Base-by-base conservation (phyloP, 92 coral and sea anemone genomes). In the Ricordea florida region DNA sequence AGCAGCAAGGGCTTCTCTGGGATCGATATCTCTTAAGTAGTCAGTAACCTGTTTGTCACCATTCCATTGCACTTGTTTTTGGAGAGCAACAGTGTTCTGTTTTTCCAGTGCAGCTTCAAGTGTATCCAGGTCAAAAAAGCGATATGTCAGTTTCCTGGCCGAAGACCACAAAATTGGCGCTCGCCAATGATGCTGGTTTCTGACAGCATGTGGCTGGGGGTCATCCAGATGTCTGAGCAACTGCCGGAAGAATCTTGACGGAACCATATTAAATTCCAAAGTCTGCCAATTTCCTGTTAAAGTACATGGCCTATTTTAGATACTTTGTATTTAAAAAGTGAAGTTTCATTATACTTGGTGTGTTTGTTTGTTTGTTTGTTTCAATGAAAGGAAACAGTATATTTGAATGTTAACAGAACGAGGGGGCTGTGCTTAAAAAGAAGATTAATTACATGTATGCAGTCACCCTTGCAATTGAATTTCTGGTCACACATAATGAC, bases 11-110 rank as follows among this genome's bases (percentile, higher is more conserved):
- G 74, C 74, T 14, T 76, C 50, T 64, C 57, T 51, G 31, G 74
- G 65, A 51, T 62, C 74, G 41, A 24, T 30, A 0, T 61, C 44
- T 2, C 30, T 28, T n/a, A 3, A 9, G 21, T 62, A 10, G 0
- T 61, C 72, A 13, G 47, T 36, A 29, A 57, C 57, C 34, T 47
- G 32, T 15, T 13, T 25, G 47, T 45, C 63, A 11, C 72, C 72
- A 33, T 34, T 74, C 72, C 81, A 74, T 13, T 31, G 46, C 36
- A 74, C 81, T 13, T 49, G 40, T 24, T 76, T 65, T 38, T 49
- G 23, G 4, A 62, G 62, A 10, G 70, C 3, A 11, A 33, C n/a
- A 27, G 14, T 76, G 18, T 33, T 34, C 30, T 76, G 72, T 6
- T 63, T 76, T 18, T 34, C 47, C 48, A 36, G 40, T 0, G 61